Conservation (phyloP, 2,113 vertebrate species). For the Dromiciops gliroides region DNA sequence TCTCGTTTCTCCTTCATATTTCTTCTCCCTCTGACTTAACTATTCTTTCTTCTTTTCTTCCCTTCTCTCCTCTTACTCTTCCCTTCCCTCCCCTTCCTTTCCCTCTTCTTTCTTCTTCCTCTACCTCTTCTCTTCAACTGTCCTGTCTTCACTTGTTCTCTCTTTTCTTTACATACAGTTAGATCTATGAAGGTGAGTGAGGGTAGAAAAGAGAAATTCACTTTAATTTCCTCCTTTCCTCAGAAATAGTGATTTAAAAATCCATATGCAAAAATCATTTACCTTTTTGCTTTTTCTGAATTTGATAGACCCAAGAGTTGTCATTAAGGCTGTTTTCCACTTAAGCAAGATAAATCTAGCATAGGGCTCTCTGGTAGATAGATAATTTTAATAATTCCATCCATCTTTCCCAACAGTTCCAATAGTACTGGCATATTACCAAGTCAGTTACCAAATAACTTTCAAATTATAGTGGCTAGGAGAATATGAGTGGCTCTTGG, state of each 20-base stretch:
- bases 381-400: not conserved
- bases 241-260: not conserved
- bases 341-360: not conserved
- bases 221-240: not conserved
- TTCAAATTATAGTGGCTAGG: not conserved
- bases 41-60: no score
- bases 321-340: not conserved
- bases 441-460: not conserved
- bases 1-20: not conserved
- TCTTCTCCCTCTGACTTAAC: not conserved
- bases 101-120: not conserved
- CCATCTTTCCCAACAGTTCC: not conserved
- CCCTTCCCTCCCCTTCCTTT: not conserved
- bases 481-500: not conserved
- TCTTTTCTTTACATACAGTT: not conserved
- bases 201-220: not conserved
- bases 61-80: not conserved
- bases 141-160: not conserved
- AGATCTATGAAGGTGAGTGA: not conserved
- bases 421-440: not conserved
- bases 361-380: not conserved
- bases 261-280: no score
- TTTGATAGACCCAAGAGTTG: not conserved
- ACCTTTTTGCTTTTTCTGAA: not conserved
- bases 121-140: not conserved